Conservation (phyloP, 2,113 vertebrate species). For the Oryzias woworae region DNA sequence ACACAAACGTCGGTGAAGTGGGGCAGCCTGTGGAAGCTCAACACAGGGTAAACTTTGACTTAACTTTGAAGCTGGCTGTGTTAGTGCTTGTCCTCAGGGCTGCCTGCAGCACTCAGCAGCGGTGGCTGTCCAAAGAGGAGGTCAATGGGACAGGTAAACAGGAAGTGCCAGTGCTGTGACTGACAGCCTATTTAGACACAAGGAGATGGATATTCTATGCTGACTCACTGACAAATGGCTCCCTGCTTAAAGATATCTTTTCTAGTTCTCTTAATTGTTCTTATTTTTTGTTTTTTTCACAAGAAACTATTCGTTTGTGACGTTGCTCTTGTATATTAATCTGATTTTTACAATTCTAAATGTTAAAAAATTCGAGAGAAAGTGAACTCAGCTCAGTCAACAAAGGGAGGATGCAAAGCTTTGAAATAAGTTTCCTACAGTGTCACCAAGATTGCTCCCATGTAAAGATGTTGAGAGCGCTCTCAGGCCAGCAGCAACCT, state of each 20-base stretch:
- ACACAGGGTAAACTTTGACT: slow-evolving; percentile 75
- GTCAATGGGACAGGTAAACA: slow-evolving; percentile 78
- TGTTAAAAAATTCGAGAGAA: too few relatives aligned
- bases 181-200: slow-evolving; percentile 75
- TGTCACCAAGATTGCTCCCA: slow-evolving; percentile 33
- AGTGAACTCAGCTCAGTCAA: too few relatives aligned
- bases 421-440: background rate
- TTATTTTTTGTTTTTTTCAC: slow-evolving; percentile 37
- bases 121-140: slow-evolving; percentile 64
- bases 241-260: slow-evolving; percentile 7
- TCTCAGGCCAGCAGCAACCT: slow-evolving; percentile 55
- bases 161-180: slow-evolving; percentile 65
- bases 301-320: slow-evolving; percentile 52
- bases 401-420: too few relatives aligned
- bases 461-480: slow-evolving; percentile 27
- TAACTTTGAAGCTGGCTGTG: slow-evolving; percentile 70
- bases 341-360: too few relatives aligned
- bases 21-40: slow-evolving; percentile 73
- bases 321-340: slow-evolving; percentile 24
- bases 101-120: slow-evolving; percentile 54
- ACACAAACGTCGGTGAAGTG: slow-evolving; percentile 49
- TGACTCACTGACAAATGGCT: slow-evolving; percentile 64
- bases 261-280: slow-evolving; percentile 15
- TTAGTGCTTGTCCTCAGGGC: slow-evolving; percentile 66
- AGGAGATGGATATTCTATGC: slow-evolving; percentile 67